Evolutionary conservation across 2,113 vertebrate genomes (phyloP), one percentile per base, ranked within the genome.

Genomic region (Pelodiscus sinensis): DNA sequence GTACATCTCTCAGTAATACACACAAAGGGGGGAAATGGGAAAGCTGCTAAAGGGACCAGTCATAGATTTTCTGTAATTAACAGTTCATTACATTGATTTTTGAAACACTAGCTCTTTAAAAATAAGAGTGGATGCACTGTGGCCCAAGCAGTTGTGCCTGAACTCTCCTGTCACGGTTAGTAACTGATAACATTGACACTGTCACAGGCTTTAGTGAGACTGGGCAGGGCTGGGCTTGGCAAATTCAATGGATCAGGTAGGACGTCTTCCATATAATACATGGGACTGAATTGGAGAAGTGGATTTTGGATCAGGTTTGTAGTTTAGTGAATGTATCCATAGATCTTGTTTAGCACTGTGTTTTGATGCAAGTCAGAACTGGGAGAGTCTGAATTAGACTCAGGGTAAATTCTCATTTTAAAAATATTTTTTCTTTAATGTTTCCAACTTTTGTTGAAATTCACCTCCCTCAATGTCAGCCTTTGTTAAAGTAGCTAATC

Each of bases 21-120:
- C 4, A 82, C 29, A 84, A 87, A 73, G 0, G 35, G 73, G 90
- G 55, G 62, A 82, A 73, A 84, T 0, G 3, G 84, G 79, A 92
- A 96, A 82, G 79, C 91, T 44, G 91, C 92, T 96, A 91, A 95
- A 90, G 95, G 94, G 94, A 84, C 56, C 25, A 91, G 91, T 51
- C 84, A 95, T 93, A 82, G 96, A 97, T 97, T 96, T 95, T 84
- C 93, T 81, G 82, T 95, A 97, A 97, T 96, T 95, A 96, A 82
- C 77, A 95, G 90, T 81, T 91, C 94, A 96, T 89, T 54, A 86
- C 92, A 96, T 94, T 96, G 96, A 97, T 96, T 97, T 96, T 93
- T 96, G 96, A 95, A 95, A 96, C 1, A 75, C 82, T 85, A 51
- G 58, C 95, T 92, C 93, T 91, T 80, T 73, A 25, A 93, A 77